Evolutionary conservation across 1,140 invertebrate species (phyloP).

Genomic region (Mactra quadrangularis): DNA sequence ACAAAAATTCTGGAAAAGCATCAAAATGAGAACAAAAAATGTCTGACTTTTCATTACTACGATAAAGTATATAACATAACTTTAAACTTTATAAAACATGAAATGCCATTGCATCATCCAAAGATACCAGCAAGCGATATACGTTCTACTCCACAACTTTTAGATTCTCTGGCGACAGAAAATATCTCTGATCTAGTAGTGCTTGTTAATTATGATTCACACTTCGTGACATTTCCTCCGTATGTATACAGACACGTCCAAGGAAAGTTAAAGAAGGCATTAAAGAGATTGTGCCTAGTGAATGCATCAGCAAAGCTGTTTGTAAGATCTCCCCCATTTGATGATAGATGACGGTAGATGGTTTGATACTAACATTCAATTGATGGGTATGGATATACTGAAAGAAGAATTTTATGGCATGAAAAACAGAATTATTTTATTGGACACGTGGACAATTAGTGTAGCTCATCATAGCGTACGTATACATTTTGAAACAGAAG

Average conservation of each 20-base stretch:
- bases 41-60: not conserved
- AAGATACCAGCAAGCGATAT: constrained; percentile 13
- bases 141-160: not conserved
- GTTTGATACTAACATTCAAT: constrained; percentile 31
- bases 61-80: constrained; percentile 2
- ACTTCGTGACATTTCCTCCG: constrained; percentile 18
- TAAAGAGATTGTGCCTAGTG: not conserved
- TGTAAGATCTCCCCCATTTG: constrained; percentile 18
- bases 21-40: not conserved
- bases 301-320: constrained; percentile 32
- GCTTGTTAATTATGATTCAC: constrained; percentile 9
- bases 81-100: constrained; percentile 32
- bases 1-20: constrained; percentile 5
- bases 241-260: not conserved
- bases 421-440: constrained; percentile 20
- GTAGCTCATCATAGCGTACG: constrained; percentile 20
- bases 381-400: constrained; percentile 8
- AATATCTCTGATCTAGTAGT: constrained; percentile 27
- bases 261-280: not conserved
- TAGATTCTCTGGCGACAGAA: not conserved
- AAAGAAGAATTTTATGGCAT: constrained; percentile 26
- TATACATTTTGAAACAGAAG: constrained; percentile 2
- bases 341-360: constrained; percentile 18
- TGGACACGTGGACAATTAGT: constrained; percentile 37
- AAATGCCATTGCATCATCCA: constrained; percentile 47